Evolutionary conservation across 1,140 invertebrate species (phyloP).

Genomic region (Cotesia glomerata): DNA sequence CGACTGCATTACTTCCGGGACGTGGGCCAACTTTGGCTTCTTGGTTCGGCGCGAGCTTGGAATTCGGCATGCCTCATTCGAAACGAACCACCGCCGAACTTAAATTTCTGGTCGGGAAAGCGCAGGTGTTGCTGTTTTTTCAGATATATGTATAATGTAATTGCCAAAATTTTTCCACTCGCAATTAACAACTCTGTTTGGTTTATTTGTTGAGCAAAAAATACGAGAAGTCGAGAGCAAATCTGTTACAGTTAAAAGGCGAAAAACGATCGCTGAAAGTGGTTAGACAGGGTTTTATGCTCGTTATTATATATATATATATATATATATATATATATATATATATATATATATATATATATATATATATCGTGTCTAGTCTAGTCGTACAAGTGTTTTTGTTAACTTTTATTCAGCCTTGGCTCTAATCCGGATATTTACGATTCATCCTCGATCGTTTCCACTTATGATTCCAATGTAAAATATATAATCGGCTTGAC

Average conservation of each 20-base stretch:
- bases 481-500: not conserved
- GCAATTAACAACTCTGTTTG: too few species aligned
- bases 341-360: not conserved
- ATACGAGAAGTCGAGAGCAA: not conserved
- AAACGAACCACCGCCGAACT: too few species aligned
- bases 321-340: not conserved
- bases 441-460: conserved; percentile 1
- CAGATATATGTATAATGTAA: too few species aligned
- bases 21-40: too few species aligned
- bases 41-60: too few species aligned
- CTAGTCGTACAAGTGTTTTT: too few species aligned
- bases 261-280: not conserved
- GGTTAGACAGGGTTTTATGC: not conserved
- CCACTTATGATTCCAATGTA: not conserved
- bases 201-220: too few species aligned
- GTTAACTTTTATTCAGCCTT: conserved; percentile 3
- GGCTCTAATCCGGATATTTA: conserved; percentile 16
- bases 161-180: too few species aligned
- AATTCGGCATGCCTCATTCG: too few species aligned
- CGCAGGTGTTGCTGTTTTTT: not conserved
- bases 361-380: not conserved
- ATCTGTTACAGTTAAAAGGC: not conserved
- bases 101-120: too few species aligned
- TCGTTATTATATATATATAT: not conserved
- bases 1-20: too few species aligned